Percentiles rank a stretch among this genome's conserved stretches.
Conservation (phyloP, 2,797 vertebrate genomes). For the Sarcophilus harrisii region DNA sequence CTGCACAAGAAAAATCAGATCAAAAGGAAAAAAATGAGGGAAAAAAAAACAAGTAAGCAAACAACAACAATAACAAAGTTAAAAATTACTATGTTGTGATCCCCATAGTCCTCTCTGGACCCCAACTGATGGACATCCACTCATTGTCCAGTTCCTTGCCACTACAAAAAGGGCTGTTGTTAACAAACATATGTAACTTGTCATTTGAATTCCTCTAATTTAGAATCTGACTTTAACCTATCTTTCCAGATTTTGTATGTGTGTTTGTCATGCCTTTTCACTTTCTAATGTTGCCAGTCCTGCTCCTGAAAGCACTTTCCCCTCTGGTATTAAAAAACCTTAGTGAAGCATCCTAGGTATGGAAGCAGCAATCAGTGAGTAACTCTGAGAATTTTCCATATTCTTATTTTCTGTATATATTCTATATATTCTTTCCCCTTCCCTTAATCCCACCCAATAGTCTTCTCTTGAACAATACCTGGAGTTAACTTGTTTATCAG, state of each 20-base stretch:
- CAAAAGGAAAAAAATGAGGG: too few relatives aligned
- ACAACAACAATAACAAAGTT: too few relatives aligned
- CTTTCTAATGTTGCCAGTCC: not conserved
- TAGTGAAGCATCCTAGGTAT: not conserved
- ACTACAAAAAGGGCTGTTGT: too few relatives aligned
- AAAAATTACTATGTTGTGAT: too few relatives aligned
- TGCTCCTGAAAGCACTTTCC: not conserved
- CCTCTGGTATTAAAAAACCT: not conserved
- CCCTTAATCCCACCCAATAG: not conserved
- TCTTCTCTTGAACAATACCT: not conserved
- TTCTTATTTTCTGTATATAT: not conserved
- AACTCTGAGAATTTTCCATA: not conserved
- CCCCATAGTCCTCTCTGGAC: too few relatives aligned
- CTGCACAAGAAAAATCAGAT: too few relatives aligned
- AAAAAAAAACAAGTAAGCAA: too few relatives aligned
- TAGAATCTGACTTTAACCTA: not conserved
- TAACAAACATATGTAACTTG: not conserved
- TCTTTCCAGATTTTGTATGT: not conserved
- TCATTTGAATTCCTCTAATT: not conserved
- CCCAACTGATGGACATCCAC: too few relatives aligned
- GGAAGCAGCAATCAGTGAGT: not conserved
- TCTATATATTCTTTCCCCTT: not conserved
- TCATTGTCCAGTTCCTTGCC: too few relatives aligned
- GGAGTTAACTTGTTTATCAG: not conserved
- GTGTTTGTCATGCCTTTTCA: not conserved